These are phyloP conservation scores for Calcarius lapponicus DNA, from an alignment of 2,797 vertebrate species.

Conservation along the genomic window DNA sequence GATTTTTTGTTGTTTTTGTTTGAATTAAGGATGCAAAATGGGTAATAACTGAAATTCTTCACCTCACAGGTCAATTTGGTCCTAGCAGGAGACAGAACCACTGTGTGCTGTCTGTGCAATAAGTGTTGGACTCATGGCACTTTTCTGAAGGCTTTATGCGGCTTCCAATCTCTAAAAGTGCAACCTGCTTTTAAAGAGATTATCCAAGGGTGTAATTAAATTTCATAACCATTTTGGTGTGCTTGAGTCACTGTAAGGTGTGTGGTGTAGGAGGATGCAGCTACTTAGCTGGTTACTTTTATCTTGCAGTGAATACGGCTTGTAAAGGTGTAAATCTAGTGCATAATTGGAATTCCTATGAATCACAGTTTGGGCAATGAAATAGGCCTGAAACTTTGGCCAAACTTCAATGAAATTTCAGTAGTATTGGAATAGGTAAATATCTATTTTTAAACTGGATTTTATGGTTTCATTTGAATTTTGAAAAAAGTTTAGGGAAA, in stretches of 20 bases:
- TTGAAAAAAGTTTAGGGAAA: not conserved
- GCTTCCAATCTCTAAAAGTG: not conserved
- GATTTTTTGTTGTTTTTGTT: not conserved
- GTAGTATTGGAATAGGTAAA: not conserved
- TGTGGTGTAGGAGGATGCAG: not conserved
- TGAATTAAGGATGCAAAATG: not conserved
- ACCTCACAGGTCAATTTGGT: not conserved
- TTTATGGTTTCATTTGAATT: not conserved
- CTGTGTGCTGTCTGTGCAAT: not conserved
- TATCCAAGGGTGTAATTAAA: not conserved
- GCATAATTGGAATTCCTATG: not conserved
- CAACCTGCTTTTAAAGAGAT: not conserved
- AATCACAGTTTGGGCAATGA: not conserved
- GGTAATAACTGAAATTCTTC: not conserved
- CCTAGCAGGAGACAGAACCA: not conserved
- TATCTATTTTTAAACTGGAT: not conserved
- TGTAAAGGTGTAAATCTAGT: not conserved
- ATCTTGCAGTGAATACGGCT: not conserved
- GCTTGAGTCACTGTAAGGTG: not conserved
- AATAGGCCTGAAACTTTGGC: not conserved
- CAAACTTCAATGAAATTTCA: not conserved
- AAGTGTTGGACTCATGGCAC: not conserved
- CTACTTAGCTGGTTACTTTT: not conserved
- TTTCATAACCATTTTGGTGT: not conserved
- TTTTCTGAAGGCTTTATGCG: not conserved